Evolutionary conservation across 2,888 invertebrate species (phyloP).

Genomic region (Pristionchus fissidentatus): DNA sequence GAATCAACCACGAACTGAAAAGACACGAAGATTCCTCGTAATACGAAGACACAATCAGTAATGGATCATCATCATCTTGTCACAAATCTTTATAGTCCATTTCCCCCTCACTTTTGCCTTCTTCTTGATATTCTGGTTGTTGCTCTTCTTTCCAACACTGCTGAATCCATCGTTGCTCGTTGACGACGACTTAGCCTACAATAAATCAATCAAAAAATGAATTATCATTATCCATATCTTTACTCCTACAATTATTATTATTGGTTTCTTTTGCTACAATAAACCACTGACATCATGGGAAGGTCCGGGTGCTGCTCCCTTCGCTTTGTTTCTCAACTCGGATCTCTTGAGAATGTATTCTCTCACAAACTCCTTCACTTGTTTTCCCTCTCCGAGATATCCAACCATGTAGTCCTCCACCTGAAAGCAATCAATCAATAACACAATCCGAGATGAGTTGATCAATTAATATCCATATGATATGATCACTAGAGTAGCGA

Average conservation of each 20-base stretch:
- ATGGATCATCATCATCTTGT: background rate
- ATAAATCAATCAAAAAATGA: too few relatives aligned
- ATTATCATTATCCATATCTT: too few relatives aligned
- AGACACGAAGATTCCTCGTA: too few relatives aligned
- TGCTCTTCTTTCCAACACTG: conserved; percentile 3
- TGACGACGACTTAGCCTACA: background rate
- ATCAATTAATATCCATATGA: too few relatives aligned
- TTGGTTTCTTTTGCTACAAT: too few relatives aligned
- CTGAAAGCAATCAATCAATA: conserved; percentile 65
- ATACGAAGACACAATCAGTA: too few relatives aligned
- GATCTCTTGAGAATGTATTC: conserved; percentile 40
- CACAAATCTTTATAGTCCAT: too few relatives aligned
- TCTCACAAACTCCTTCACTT: conserved; percentile 79
- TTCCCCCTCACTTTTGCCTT: background rate
- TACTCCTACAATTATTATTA: too few relatives aligned
- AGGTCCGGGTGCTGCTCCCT: conserved; percentile 7
- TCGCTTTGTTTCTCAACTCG: conserved; percentile 14
- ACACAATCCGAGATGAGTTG: too few relatives aligned
- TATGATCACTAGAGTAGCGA: too few relatives aligned
- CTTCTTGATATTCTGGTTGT: conserved; percentile 56
- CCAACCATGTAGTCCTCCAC: conserved; percentile 92
- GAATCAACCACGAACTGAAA: conserved; percentile 45
- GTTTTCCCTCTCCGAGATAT: conserved; percentile 90
- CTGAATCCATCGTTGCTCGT: conserved; percentile 4
- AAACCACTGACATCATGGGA: too few relatives aligned